Base-by-base conservation (phyloP, 2,113 vertebrate genomes). In the Tetrax tetrax region DNA sequence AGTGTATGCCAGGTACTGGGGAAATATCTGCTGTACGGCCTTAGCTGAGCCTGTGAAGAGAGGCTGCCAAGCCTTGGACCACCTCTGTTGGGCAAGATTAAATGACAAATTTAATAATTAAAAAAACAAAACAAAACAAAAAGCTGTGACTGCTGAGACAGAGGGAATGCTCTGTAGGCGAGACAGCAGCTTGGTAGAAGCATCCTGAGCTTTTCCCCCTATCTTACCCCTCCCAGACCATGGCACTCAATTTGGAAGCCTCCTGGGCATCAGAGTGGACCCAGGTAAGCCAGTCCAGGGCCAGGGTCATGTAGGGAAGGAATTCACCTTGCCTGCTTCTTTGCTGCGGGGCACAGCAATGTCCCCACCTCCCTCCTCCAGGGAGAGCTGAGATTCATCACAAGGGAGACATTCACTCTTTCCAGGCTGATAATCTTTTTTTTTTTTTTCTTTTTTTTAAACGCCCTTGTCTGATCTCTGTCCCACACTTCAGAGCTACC, bases 251-350 rank as follows among this genome's bases (percentile, higher is more conserved):
- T 76, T 33, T 79, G 66, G 75, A 41, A 82, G 37, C 48, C 84
- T 83, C 27, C 27, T 23, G 64, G 59, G 80, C 91, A 87, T 65
- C 80, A 56, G 43, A 78, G 64, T 2, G 5, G 70, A 79, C 70
- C 45, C 43, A 65, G 43, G 83, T 60, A 72, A 95, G 19, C 70
- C 90, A 90, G 92, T 71, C 92, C 92, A 85, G 94, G 66, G n/a
- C 78, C 95, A 78, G 70, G 60, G 86, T 69, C 92, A 57, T 33
- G 57, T 6, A 47, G 21, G 33, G 28, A 56, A 68, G 53, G 50
- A 60, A 90, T 83, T 80, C 60, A 80, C 68, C 85, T 96, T 54
- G 0, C 60, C 83, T 60, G 63, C 4, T 50, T 41, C 82, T 90
- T 37, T 90, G 51, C 93, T 89, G 68, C 60, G 35, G 64, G 89